Evolutionary conservation across 2,113 vertebrate genomes (phyloP), one percentile per base, ranked within the genome.

Genomic region (Muntiacus reevesi): DNA sequence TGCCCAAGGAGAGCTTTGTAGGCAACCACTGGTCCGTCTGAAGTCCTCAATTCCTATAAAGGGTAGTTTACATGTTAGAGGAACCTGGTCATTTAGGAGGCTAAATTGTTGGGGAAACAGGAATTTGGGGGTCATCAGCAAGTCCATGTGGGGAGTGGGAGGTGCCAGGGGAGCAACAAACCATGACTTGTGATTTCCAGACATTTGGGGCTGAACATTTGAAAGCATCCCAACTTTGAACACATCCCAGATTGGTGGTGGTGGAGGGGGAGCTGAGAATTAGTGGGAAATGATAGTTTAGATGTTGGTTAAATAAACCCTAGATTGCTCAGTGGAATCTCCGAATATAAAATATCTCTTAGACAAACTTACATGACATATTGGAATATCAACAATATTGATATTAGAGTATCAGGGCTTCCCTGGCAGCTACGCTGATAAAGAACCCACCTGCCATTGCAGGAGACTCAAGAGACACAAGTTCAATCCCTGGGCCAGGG

Each of bases 61-160:
- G 33, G 89, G 19, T 43, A 52, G 40, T 84, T 97, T 83, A 71
- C 23, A 33, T 47, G 15, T 33, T 64, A 52, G 47, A 84, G 93
- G 93, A 86, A 43, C 55, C 16, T 74, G 43, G n/a, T 25, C 13
- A 27, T 15, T 91, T 88, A 84, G 55, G 60, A 94, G 86, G 71
- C 52, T 92, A 57, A 71, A 40, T 81, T 89, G 84, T 90, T 90
- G 54, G 14, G 82, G 82, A 87, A 94, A 81, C 19, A 30, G 43
- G 23, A 16, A n/a, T 62, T 82, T 91, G 71, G 27, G 43, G 91
- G 30, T 89, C 50, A 54, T n/a, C 28, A 30, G 36, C n/a, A 5
- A 36, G 12, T 45, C 67, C 11, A 7, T 6, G 14, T 19, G 21
- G 45, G 2, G 71, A 4, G 40, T 3, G 86, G 50, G 25, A 50